Evolutionary conservation across 2,797 vertebrate genomes (phyloP), one percentile per base, ranked within the genome.

Genomic region (Pogoniulus pusillus): DNA sequence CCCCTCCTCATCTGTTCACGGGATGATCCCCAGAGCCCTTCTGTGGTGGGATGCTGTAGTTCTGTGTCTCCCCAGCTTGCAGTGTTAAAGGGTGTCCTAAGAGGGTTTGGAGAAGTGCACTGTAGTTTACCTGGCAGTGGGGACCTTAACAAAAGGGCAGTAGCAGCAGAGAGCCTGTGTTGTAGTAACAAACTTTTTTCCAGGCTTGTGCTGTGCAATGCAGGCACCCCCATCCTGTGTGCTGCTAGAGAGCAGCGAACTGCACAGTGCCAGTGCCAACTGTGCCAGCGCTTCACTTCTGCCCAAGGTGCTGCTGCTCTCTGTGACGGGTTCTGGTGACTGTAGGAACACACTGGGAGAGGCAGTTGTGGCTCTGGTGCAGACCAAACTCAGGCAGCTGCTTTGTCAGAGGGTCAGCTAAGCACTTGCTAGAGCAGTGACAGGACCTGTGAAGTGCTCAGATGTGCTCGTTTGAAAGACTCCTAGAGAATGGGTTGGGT

Each of bases 151-250:
- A 30, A 18, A 73, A 81, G 27, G 27, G 20, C 84, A 30, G 13
- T 4, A 20, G 15, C 29, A n/a, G 14, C 39, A 18, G 7, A 9
- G 41, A 12, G 32, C 23, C 19, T n/a, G 32, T 0, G 0, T 39
- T 22, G 9, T 10, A 16, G 16, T 19, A 62, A 57, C 4, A 1
- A 10, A 39, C 39, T 32, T 75, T 57, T 49, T 34, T 26, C 12
- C 34, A 41, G 51, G 5, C 69, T 63, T 65, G 45, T 34, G 13
- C 11, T 13, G 3, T 43, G 39, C 23, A 24, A 35, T 77, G 10
- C 43, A 45, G 43, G 43, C n/a, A 45, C 8, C 43, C 19, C 43
- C 43, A 45, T 19, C 20, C 16, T 8, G 19, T 45, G 47, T 4
- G 7, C n/a, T 15, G 7, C 58, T 63, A 4, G 16, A 24, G n/a